These are phyloP conservation scores for Sebastes diaconus DNA, from an alignment of 2,797 vertebrate species.

Conservation along the genomic window DNA sequence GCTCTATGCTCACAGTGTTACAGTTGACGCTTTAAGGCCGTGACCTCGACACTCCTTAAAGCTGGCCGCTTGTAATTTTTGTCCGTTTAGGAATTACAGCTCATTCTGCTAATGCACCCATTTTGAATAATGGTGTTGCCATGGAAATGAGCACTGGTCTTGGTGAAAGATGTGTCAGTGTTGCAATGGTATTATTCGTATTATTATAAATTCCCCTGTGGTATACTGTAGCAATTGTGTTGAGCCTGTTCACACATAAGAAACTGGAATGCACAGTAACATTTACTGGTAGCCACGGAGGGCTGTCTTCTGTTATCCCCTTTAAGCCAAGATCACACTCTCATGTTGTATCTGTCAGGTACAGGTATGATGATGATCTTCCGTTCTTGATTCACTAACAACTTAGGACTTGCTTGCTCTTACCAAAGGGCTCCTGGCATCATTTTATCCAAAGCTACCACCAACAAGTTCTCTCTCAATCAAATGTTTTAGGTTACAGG, in stretches of 20 bases:
- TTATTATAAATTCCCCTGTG: slow-evolving; percentile 22
- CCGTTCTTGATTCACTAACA: background rate
- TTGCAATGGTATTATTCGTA: slow-evolving; percentile 25
- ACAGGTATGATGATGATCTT: background rate
- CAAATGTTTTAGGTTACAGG: too few relatives aligned
- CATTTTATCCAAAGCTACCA: too few relatives aligned
- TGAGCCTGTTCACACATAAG: background rate
- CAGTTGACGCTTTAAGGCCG: background rate
- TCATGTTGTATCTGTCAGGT: background rate
- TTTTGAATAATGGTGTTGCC: slow-evolving; percentile 51
- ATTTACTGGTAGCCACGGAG: background rate
- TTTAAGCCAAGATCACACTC: background rate
- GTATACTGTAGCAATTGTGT: background rate
- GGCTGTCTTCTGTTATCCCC: background rate
- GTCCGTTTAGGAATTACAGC: slow-evolving; percentile 16
- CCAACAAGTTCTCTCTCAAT: too few relatives aligned
- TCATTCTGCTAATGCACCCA: slow-evolving; percentile 26
- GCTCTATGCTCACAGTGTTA: background rate
- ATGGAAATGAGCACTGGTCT: slow-evolving; percentile 41
- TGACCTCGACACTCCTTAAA: slow-evolving; percentile 10
- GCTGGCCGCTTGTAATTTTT: slow-evolving; percentile 11
- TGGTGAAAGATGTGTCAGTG: slow-evolving; percentile 33
- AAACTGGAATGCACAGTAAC: background rate
- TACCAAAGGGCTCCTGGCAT: background rate
- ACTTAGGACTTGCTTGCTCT: background rate